Percentiles rank a stretch among this genome's conserved stretches.
phyloP scores from a whole-genome alignment of 2,888 invertebrate species.

The Catocala nupta region DNA sequence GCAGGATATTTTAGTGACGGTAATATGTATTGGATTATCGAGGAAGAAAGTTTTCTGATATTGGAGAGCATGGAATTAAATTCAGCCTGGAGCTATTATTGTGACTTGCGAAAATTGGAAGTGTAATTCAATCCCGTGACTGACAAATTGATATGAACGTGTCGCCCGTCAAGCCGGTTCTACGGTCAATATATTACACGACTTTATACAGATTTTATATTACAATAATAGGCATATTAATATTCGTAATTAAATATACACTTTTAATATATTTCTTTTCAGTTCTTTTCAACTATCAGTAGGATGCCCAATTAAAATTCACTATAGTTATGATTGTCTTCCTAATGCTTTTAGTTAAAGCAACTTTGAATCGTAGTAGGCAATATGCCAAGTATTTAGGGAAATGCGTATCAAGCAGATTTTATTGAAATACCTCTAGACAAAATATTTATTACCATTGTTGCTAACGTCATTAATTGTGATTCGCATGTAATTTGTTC shows the following conservation, averaged over 20 bases:
- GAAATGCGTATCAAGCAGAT: neutral
- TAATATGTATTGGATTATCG: constrained; percentile 46
- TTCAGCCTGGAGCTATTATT: constrained; percentile 30
- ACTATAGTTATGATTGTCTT: too few relatives aligned
- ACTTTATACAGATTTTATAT: too few relatives aligned
- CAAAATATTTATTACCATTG: constrained; percentile 7
- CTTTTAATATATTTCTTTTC: too few relatives aligned
- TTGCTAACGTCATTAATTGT: constrained; percentile 34
- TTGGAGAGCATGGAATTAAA: constrained; percentile 31
- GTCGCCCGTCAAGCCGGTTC: neutral
- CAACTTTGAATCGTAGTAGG: too few relatives aligned
- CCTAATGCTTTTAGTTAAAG: too few relatives aligned
- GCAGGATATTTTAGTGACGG: constrained; percentile 43
- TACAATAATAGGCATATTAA: too few relatives aligned
- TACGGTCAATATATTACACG: neutral
- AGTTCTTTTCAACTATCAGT: too few relatives aligned
- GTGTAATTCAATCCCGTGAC: constrained; percentile 36
- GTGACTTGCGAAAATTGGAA: constrained; percentile 40
- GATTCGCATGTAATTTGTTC: constrained; percentile 39
- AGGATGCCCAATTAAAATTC: too few relatives aligned
- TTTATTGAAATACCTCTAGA: neutral
- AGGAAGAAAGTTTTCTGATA: constrained; percentile 35
- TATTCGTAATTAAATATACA: too few relatives aligned
- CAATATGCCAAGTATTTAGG: neutral
- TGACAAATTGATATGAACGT: constrained; percentile 38